A percentile compares a stretch with the other conserved stretches of the same genome.
phyloP scores from a whole-genome alignment of 2,888 invertebrate species.

The Tenthredo scrophulariae region DNA sequence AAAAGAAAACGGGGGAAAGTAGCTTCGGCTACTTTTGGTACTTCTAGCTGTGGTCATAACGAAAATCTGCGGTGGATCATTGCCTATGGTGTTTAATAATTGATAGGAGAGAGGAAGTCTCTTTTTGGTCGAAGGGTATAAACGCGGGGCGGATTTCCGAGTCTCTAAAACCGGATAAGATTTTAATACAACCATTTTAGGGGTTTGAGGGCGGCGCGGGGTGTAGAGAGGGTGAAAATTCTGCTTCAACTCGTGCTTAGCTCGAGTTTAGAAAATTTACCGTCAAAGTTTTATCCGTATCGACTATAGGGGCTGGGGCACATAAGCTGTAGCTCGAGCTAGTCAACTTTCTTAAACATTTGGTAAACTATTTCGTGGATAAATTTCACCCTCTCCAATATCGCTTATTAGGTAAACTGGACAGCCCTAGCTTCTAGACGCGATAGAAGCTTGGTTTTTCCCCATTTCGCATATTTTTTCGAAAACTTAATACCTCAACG shows the following conservation, averaged over 20 bases:
- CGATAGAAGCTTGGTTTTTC: not conserved
- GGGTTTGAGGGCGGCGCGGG: not conserved
- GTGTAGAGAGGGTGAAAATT: not conserved
- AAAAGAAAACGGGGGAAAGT: too few relatives aligned
- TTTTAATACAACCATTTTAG: conserved; percentile 36
- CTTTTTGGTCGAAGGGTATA: not conserved
- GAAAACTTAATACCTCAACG: not conserved
- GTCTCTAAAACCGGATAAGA: conserved; percentile 36
- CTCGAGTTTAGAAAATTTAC: conserved; percentile 33
- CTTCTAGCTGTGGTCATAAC: too few relatives aligned
- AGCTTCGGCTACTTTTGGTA: too few relatives aligned
- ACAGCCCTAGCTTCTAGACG: not conserved
- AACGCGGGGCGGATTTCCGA: not conserved
- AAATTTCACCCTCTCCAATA: not conserved
- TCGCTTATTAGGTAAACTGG: conserved; percentile 21
- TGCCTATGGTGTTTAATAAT: not conserved
- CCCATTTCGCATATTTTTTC: too few relatives aligned
- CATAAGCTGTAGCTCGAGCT: too few relatives aligned
- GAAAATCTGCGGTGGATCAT: not conserved
- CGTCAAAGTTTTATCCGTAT: conserved; percentile 41
- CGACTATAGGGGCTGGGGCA: not conserved
- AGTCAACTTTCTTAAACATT: conserved; percentile 38
- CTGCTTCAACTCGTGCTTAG: not conserved
- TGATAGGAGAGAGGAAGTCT: not conserved
- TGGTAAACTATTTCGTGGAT: conserved; percentile 22